Conservation (phyloP, 2,888 invertebrate genomes). For the Yponomeuta evonymella region DNA sequence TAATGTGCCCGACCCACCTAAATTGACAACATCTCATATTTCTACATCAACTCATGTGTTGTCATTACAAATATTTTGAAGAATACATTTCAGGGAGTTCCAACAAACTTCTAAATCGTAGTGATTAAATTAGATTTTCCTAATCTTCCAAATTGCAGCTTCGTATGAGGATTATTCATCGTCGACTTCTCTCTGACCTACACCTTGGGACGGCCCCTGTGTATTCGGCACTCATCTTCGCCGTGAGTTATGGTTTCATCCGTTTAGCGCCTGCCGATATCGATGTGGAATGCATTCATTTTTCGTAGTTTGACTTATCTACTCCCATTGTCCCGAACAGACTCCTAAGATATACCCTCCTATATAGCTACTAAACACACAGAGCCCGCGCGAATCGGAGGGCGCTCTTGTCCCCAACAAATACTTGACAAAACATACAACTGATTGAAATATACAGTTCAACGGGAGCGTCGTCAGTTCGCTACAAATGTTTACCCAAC, state of each 20-base stretch:
- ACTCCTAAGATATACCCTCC: conserved; percentile 17
- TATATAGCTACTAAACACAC: not conserved
- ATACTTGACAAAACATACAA: not conserved
- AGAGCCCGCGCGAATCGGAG: conserved; percentile 4
- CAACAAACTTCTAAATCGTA: not conserved
- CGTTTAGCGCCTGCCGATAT: conserved; percentile 24
- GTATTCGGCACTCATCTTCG: conserved; percentile 60
- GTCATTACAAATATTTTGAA: not conserved
- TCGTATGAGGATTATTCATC: conserved; percentile 84
- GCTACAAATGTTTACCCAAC: not conserved
- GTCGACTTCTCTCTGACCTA: conserved; percentile 82
- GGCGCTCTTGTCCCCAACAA: conserved; percentile 1
- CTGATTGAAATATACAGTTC: not conserved
- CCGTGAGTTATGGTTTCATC: conserved; percentile 50
- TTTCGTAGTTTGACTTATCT: conserved; percentile 13
- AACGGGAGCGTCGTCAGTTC: not conserved
- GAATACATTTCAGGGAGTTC: not conserved
- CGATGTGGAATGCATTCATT: conserved; percentile 69
- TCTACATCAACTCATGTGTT: not conserved
- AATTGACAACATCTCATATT: not conserved
- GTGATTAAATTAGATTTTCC: conserved; percentile 5
- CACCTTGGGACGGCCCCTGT: conserved; percentile 67
- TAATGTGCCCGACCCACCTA: too few relatives aligned
- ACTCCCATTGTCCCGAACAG: conserved; percentile 5
- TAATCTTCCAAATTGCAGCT: conserved; percentile 74